Evolutionary conservation across 35 echinoderm and acorn worm species (phyloP).

Genomic region (Apostichopus californicus): DNA sequence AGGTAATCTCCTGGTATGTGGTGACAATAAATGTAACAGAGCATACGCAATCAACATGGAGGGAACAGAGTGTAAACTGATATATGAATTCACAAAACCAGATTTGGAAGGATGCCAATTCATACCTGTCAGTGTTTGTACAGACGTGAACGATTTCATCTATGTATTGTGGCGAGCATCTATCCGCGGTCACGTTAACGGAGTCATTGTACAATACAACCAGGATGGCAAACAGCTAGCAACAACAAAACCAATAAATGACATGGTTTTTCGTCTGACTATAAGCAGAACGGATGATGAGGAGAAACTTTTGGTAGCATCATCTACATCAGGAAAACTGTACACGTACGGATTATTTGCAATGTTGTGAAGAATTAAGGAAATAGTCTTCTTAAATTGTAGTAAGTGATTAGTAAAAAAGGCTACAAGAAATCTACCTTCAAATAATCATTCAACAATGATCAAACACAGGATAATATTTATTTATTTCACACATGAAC

Average conservation of each 20-base stretch:
- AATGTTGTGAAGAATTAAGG: too few species aligned
- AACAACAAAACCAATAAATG: background rate
- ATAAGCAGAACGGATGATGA: background rate
- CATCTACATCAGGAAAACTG: too few species aligned
- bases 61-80: background rate
- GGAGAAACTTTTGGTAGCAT: too few species aligned
- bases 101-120: background rate
- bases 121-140: background rate
- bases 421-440: too few species aligned
- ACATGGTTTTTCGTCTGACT: background rate
- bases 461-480: too few species aligned
- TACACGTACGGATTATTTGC: too few species aligned
- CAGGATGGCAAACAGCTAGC: background rate
- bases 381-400: too few species aligned
- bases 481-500: too few species aligned
- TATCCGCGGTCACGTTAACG: background rate
- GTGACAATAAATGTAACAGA: background rate
- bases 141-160: background rate
- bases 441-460: too few species aligned
- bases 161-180: background rate
- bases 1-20: conserved; percentile 2
- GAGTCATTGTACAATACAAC: background rate
- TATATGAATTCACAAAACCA: conserved; percentile 16
- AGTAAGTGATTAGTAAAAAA: too few species aligned
- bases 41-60: background rate